Evolutionary conservation across 2,888 invertebrate species (phyloP), one percentile per base, ranked within the genome.

Genomic region (Nemotelus pantherinus): DNA sequence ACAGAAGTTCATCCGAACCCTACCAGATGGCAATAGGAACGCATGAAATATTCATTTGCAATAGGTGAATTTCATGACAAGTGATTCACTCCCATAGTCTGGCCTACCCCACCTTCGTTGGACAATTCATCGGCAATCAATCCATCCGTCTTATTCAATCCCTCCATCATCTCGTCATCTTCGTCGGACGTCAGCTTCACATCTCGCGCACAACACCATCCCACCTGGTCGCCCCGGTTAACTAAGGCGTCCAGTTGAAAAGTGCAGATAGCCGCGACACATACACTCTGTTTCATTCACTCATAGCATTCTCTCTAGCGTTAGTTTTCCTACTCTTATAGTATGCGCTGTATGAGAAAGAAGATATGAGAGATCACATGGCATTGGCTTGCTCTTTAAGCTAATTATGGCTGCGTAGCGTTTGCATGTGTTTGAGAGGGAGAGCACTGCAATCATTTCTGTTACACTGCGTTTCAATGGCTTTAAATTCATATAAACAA

Each of bases 61-160:
- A 10, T 48, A 2, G 39, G 50, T 67, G 70, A 55, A 53, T 70
- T 67, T 43, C 41, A 43, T 70, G 70, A 55, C 70, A 70, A 5
- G 4, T 9, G 39, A 47, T 50, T 68, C 68, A 68, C 68, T 68
- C 53, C 68, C 50, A 48, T 68, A 10, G 4, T 4, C 39, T 10
- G 43, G 10, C 25, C 43, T 25, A 63, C 63, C 63, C 63, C 63
- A 41, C 63, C 63, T 43, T 63, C 10, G 57, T 1, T 9, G 3
- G 9, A 25, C 41, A 7, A 7, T 63, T 63, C 4, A 5, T 63
- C 4, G 39, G 39, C 48, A 55, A 43, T 4, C 55, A 70, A 53
- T 68, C 53, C 68, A 72, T 58, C 72, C 60, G 72, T 72, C 71
- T 71, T 57, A 10, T 25, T 72, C 72, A 72, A 60, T 53, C 47